Conservation (phyloP, 2,888 invertebrate genomes). For the Latrodectus elegans region DNA sequence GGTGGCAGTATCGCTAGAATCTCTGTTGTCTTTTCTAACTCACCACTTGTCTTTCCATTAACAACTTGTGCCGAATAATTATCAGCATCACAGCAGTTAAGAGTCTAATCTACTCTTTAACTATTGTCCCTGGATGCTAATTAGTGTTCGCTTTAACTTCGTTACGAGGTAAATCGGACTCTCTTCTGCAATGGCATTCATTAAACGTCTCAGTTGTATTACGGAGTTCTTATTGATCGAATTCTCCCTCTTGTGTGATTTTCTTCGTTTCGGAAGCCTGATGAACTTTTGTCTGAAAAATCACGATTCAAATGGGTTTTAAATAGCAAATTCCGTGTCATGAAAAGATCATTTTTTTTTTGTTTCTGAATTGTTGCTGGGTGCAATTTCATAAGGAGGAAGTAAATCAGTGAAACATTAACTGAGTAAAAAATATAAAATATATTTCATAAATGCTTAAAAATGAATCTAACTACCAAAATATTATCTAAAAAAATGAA, state of each 20-base stretch:
- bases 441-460: no score
- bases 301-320: background rate
- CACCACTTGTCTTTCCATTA: background rate
- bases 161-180: constrained; percentile 2
- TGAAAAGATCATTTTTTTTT: no score
- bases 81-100: background rate
- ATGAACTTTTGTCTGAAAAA: background rate
- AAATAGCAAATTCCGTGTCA: background rate
- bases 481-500: no score
- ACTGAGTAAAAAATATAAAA: no score
- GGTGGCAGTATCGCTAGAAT: no score
- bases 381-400: no score
- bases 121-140: constrained; percentile 2
- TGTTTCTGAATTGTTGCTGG: no score
- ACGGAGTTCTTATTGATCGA: background rate
- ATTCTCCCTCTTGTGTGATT: background rate
- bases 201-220: background rate
- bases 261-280: background rate
- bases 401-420: no score
- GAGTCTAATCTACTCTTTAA: background rate
- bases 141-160: constrained; percentile 2
- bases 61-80: constrained; percentile 5
- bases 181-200: background rate
- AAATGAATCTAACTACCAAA: no score
- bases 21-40: background rate